A percentile compares a stretch with the other conserved stretches of the same genome.
Evolutionary conservation across 2,888 invertebrate genomes (phyloP).

Genomic region (Nomada ruficornis): DNA sequence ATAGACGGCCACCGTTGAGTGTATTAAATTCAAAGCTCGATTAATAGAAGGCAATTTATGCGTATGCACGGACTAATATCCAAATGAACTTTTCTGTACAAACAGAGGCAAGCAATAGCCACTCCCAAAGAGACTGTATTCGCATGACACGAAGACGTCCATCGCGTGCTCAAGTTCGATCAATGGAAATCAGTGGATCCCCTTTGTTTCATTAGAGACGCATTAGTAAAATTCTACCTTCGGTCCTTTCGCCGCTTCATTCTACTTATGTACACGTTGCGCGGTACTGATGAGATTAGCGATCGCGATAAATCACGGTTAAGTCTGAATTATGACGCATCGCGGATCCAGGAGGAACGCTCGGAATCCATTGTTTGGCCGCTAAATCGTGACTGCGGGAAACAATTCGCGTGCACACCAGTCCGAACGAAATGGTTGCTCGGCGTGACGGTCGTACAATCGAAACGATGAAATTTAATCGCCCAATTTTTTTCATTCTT

Average conservation of each 20-base stretch:
- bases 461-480: slow-evolving; percentile 7
- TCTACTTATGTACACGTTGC: slow-evolving; percentile 26
- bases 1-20: slow-evolving; percentile 18
- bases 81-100: slow-evolving; percentile 16
- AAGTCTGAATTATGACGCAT: slow-evolving; percentile 35
- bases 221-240: slow-evolving; percentile 46
- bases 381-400: neutral
- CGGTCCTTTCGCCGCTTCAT: slow-evolving; percentile 36
- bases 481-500: neutral
- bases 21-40: slow-evolving; percentile 35
- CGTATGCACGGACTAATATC: slow-evolving; percentile 32
- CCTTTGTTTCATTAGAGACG: slow-evolving; percentile 65
- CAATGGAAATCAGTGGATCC: slow-evolving; percentile 52
- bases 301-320: slow-evolving; percentile 57
- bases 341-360: slow-evolving; percentile 13
- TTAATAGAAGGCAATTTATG: slow-evolving; percentile 48
- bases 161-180: slow-evolving; percentile 55
- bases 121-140: slow-evolving; percentile 53
- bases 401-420: slow-evolving; percentile 17
- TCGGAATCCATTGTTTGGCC: slow-evolving; percentile 9
- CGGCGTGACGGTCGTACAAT: neutral
- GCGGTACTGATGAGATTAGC: slow-evolving; percentile 51
- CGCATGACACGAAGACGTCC: slow-evolving; percentile 66
- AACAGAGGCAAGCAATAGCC: slow-evolving; percentile 2
- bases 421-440: slow-evolving; percentile 1